Conservation (phyloP, 2,113 vertebrate genomes). For the Ochotona princeps region DNA sequence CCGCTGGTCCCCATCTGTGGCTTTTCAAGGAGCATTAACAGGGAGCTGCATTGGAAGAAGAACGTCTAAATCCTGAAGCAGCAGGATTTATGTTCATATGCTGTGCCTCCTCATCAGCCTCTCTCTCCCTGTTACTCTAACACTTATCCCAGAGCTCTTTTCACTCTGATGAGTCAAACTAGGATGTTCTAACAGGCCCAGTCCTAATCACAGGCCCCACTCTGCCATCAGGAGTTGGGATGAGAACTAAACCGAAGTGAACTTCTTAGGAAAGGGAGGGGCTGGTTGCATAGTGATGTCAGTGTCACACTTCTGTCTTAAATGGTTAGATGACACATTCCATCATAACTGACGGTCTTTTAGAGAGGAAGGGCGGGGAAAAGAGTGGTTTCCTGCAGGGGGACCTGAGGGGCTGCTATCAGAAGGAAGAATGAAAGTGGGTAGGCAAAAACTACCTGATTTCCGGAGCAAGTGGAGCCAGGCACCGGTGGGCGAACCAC, state of each 20-base stretch:
- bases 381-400: constrained; percentile 4
- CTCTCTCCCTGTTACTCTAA: no score
- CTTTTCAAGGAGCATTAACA: no score
- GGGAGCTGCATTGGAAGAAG: no score
- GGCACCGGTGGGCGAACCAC: not conserved
- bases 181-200: not conserved
- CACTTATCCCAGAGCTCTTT: no score
- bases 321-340: not conserved
- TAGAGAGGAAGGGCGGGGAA: not conserved
- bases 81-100: no score
- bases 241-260: not conserved
- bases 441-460: constrained; percentile 21
- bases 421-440: constrained; percentile 50
- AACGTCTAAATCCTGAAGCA: no score
- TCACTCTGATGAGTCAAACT: not conserved
- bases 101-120: no score
- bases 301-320: not conserved
- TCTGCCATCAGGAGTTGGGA: not conserved
- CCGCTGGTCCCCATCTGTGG: no score
- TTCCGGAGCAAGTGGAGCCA: constrained; percentile 18
- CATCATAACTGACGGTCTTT: not conserved
- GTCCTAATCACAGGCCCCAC: not conserved
- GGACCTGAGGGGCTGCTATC: constrained; percentile 35
- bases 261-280: constrained; percentile 1
- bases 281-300: not conserved